Evolutionary conservation across 2,888 invertebrate species (phyloP).

Genomic region (Pseudeuparius sepicola): DNA sequence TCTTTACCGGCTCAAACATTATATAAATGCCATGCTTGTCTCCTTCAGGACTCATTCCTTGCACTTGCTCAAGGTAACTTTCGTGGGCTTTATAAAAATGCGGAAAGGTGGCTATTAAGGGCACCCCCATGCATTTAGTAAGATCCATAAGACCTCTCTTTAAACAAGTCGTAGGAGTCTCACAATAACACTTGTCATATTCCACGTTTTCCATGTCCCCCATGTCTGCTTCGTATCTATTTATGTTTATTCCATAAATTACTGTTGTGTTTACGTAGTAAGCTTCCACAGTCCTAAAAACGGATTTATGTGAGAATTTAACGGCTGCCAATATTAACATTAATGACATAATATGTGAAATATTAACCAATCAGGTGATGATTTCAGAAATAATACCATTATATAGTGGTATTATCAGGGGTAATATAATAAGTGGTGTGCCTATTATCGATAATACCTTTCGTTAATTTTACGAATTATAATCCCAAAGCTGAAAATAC

Average conservation of each 20-base stretch:
- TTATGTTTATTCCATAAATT: slow-evolving; percentile 55
- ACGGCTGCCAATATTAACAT: too few relatives aligned
- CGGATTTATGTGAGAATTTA: too few relatives aligned
- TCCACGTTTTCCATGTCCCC: slow-evolving; percentile 53
- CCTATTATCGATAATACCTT: too few relatives aligned
- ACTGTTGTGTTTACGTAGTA: slow-evolving; percentile 47
- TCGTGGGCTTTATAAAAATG: slow-evolving; percentile 61
- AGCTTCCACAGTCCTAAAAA: slow-evolving; percentile 50
- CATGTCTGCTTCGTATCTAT: slow-evolving; percentile 56
- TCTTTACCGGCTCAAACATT: slow-evolving; percentile 72
- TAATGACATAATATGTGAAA: too few relatives aligned
- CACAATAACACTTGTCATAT: slow-evolving; percentile 45
- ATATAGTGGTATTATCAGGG: too few relatives aligned
- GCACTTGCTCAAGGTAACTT: slow-evolving; percentile 38
- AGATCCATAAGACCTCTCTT: slow-evolving; percentile 64
- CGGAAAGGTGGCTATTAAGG: slow-evolving; percentile 66
- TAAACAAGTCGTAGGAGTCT: slow-evolving; percentile 51
- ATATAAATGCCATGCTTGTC: slow-evolving; percentile 63
- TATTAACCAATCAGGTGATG: too few relatives aligned
- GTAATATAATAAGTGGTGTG: too few relatives aligned
- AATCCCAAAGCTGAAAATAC: too few relatives aligned
- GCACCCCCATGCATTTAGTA: slow-evolving; percentile 56
- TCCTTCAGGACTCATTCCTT: slow-evolving; percentile 54
- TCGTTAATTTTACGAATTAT: too few relatives aligned
- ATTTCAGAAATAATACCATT: too few relatives aligned